These are phyloP conservation scores for Globodera ellingtonae DNA, from an alignment of 1,140 invertebrate genomes.

Conservation along the genomic window DNA sequence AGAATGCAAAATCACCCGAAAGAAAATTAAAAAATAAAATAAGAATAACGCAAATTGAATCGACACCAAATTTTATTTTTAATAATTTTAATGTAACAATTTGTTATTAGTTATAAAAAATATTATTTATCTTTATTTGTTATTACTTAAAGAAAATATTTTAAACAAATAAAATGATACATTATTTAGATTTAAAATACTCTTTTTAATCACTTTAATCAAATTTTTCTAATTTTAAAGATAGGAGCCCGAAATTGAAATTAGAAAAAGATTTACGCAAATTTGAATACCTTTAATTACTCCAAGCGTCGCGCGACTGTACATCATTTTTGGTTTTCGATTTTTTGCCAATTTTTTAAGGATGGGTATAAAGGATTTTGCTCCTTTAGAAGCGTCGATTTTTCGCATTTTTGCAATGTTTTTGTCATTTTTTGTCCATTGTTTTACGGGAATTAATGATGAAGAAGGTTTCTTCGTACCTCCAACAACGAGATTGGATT, in stretches of 20 bases:
- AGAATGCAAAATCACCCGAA: background rate
- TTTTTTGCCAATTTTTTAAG: background rate
- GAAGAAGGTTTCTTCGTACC: background rate
- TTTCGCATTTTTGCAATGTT: background rate
- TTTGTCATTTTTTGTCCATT: background rate
- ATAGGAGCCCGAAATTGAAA: background rate
- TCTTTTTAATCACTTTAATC: background rate
- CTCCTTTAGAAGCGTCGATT: background rate
- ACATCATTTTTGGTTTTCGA: background rate
- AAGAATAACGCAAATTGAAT: no score
- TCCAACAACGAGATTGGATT: slow-evolving; percentile 5
- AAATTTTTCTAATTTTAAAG: no score
- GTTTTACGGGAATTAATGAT: slow-evolving; percentile 1
- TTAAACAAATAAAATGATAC: no score
- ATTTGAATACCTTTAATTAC: background rate
- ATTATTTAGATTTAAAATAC: background rate
- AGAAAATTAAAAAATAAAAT: no score
- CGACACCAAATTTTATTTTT: no score
- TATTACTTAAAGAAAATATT: no score
- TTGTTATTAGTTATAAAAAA: no score
- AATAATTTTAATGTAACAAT: no score
- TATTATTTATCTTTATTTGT: no score
- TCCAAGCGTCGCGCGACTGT: background rate
- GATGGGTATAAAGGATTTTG: background rate
- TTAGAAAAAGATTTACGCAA: background rate